These are phyloP conservation scores for Eutrigla gurnardus DNA, from an alignment of 2,797 vertebrate species.

Conservation along the genomic window DNA sequence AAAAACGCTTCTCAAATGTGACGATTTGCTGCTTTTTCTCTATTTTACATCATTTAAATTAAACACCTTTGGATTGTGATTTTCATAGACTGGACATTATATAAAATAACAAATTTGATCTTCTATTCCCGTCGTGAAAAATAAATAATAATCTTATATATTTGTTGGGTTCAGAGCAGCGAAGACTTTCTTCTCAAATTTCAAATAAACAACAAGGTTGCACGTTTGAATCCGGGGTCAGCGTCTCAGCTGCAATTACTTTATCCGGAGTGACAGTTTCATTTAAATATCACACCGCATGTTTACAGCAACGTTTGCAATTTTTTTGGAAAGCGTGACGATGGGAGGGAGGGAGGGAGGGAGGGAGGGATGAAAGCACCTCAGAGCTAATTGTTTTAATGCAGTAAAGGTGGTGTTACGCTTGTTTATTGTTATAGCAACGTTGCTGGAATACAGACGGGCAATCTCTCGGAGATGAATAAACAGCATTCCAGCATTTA, in stretches of 20 bases:
- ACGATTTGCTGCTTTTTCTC: too few relatives aligned
- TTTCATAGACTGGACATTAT: too few relatives aligned
- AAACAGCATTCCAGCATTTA: not conserved
- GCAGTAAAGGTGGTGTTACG: not conserved
- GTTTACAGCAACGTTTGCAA: conserved; percentile 28
- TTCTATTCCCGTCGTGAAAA: not conserved
- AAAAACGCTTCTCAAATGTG: too few relatives aligned
- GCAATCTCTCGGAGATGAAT: not conserved
- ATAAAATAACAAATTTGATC: not conserved
- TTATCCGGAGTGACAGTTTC: conserved; percentile 68
- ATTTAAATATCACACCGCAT: conserved; percentile 50
- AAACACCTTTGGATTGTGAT: too few relatives aligned
- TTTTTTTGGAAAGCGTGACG: conserved; percentile 1
- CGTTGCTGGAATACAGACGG: not conserved
- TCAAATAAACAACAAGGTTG: conserved; percentile 9
- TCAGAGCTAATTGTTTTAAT: not conserved
- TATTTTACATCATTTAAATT: too few relatives aligned
- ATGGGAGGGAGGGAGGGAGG: not conserved
- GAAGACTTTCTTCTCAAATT: conserved; percentile 26
- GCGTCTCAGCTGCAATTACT: conserved; percentile 53
- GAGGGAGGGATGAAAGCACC: not conserved
- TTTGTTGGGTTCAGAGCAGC: conserved; percentile 6
- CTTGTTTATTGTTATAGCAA: not conserved
- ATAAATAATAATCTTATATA: not conserved
- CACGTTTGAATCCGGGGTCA: conserved; percentile 32